These are phyloP conservation scores for Carcharodon carcharias DNA, from an alignment of 2,797 vertebrate genomes.

Conservation along the genomic window DNA sequence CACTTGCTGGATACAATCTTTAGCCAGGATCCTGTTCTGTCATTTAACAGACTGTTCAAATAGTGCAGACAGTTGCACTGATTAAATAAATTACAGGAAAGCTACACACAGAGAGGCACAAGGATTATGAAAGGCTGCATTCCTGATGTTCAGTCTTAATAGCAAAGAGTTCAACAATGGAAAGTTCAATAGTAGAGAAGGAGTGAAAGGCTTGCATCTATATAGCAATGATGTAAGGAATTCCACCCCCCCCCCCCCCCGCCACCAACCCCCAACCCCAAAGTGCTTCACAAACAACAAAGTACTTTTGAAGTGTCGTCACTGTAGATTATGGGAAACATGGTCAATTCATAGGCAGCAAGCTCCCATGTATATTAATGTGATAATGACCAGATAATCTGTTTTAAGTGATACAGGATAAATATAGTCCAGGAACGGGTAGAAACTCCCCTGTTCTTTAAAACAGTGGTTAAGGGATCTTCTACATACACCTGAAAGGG, in stretches of 20 bases:
- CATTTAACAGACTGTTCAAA: not conserved
- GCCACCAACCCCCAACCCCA: not conserved
- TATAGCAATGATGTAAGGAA: not conserved
- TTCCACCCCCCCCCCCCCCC: no score
- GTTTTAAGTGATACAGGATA: not conserved
- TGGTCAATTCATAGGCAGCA: not conserved
- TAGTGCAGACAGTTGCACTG: not conserved
- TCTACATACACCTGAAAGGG: not conserved
- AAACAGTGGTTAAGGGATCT: not conserved
- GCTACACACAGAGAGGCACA: no score
- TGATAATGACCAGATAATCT: not conserved
- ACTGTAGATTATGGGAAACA: not conserved
- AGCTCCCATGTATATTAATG: not conserved
- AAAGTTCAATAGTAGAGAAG: not conserved
- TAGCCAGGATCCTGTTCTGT: no score
- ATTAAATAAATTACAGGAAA: not conserved
- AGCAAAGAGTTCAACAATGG: not conserved
- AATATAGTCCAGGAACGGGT: not conserved
- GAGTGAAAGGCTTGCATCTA: not conserved
- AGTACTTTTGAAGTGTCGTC: not conserved
- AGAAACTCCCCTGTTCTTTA: not conserved
- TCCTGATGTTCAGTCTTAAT: not conserved
- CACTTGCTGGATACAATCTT: not conserved
- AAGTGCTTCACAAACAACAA: not conserved
- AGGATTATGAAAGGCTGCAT: not conserved